Evolutionary conservation across 2,797 vertebrate genomes (phyloP), one percentile per base, ranked within the genome.

Genomic region (Paedocypris micromegethes): DNA sequence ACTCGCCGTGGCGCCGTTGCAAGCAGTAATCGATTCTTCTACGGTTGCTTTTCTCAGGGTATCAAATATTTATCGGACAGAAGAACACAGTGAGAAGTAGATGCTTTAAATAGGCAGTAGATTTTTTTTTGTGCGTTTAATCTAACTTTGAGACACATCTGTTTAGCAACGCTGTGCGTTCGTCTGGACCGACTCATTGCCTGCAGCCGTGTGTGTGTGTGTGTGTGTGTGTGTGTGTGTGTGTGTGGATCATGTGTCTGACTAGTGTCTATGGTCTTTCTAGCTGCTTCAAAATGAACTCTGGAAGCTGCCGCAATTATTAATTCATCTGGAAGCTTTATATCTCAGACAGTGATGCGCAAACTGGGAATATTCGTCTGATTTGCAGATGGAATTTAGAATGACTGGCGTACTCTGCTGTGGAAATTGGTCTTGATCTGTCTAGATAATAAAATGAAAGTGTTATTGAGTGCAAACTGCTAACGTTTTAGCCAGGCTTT

Each of bases 71-170:
- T 23, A 23, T 23, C 23, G 23, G 23, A 23, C 23, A 23, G 23
- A 23, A 23, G 23, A 23, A 23, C 23, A 23, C 23, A 23, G 23
- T 23, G 23, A 23, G 23, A 23, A 23, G 23, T 23, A 23, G 23
- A 23, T 23, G 23, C 23, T 23, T 23, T 23, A 23, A 23, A 23
- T 23, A 23, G 23, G 23, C 23, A 23, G 23, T 23, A 23, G 23
- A 23, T 23, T 23, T 23, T 23, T 23, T 23, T 23, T 23, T 23
- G 23, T 23, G 23, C 23, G 23, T 23, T 23, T 23, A 23, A 73
- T 78, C 73, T 77, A 77, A 84, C 77, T 81, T 73, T 55, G 45
- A 71, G 79, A 64, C 73, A 70, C 64, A 67, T 83, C 78, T 78
- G 76, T 75, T 79, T 81, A 46, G 76, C 77, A 84, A 74, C 75